Evolutionary conservation across 2,113 vertebrate genomes (phyloP), one percentile per base, ranked within the genome.

Genomic region (Argyrosomus japonicus): DNA sequence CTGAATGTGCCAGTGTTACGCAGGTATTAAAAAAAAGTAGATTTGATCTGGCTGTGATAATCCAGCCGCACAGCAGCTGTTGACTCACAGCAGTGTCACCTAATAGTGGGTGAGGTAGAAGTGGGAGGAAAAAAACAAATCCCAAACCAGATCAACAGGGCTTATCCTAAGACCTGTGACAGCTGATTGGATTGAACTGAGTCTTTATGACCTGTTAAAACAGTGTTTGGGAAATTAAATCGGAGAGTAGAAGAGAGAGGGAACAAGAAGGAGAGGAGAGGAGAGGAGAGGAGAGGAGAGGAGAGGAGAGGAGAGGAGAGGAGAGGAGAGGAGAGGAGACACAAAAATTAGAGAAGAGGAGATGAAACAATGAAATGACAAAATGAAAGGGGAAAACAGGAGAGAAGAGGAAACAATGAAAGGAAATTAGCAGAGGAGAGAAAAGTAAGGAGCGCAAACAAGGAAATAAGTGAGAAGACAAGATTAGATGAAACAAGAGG

Each of bases 61-160:
- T 86, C 81, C 68, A 68, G 64, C 77, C 9, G 1, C 72, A 23
- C 43, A 83, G 72, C 90, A 89, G 89, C 84, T 88, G 90, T 65
- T 45, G 15, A 57, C 68, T 36, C 18, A 50, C 23, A 51, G 69
- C 68, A 13, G 25, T 43, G 62, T 67, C 82, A 79, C 77, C 71
- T 79, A 76, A 85, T 62, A 83, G 53, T 56, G 68, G 48, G 51
- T 51, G 61, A 84, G 71, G 77, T 78, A 62, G 48, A 48, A 62
- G 70, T 5, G 51, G 25, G 81, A 69, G 53, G 54, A 53, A 81
- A 81, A 61, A 79, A 68, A 83, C 69, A 88, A 87, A 88, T 90
- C 89, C 80, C 80, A 87, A 85, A 88, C 53, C 77, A 85, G 80
- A 87, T 93, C 85, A 87, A 48, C 72, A 17, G 47, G 73, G 77